phyloP scores from a whole-genome alignment of 2,888 invertebrate species.

The Lissocephala sabroskyi region DNA sequence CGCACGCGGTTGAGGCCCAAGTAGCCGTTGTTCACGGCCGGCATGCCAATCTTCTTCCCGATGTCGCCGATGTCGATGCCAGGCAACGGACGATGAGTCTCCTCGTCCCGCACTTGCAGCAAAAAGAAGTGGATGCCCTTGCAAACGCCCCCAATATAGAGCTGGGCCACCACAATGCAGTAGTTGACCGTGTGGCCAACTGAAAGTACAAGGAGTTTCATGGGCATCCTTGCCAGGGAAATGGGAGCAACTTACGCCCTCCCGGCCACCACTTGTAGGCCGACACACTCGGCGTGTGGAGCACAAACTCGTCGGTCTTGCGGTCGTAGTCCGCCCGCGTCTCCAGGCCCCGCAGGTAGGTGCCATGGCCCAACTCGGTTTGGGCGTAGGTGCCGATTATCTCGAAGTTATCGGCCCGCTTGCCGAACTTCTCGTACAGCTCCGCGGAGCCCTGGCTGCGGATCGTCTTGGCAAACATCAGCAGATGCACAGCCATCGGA shows the following conservation, averaged over 20 bases:
- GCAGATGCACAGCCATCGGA: conserved; percentile 81
- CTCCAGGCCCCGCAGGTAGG: conserved; percentile 89
- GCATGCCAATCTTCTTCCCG: conserved; percentile 92
- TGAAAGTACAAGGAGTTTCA: conserved; percentile 64
- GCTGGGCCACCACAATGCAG: conserved; percentile 90
- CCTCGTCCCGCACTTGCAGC: conserved; percentile 88
- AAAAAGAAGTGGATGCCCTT: conserved; percentile 93
- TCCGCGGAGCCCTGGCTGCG: conserved; percentile 88
- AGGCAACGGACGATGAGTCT: conserved; percentile 86
- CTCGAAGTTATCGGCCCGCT: conserved; percentile 82
- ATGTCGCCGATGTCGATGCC: conserved; percentile 94
- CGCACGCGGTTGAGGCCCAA: conserved; percentile 87
- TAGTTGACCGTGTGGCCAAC: conserved; percentile 94
- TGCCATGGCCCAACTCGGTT: conserved; percentile 95
- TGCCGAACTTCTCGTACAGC: conserved; percentile 89
- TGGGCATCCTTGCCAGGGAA: too few relatives aligned
- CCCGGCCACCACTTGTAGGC: conserved; percentile 98
- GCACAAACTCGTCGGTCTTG: conserved; percentile 83
- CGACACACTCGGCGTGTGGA: conserved; percentile 88
- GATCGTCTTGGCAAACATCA: conserved; percentile 91
- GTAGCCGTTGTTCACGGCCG: conserved; percentile 91
- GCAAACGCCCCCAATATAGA: conserved; percentile 84
- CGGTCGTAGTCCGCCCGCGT: conserved; percentile 87
- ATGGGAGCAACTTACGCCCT: conserved; percentile 78
- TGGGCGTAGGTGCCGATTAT: conserved; percentile 95